Evolutionary conservation across 2,113 vertebrate species (phyloP).

Genomic region (Heterocephalus glaber): DNA sequence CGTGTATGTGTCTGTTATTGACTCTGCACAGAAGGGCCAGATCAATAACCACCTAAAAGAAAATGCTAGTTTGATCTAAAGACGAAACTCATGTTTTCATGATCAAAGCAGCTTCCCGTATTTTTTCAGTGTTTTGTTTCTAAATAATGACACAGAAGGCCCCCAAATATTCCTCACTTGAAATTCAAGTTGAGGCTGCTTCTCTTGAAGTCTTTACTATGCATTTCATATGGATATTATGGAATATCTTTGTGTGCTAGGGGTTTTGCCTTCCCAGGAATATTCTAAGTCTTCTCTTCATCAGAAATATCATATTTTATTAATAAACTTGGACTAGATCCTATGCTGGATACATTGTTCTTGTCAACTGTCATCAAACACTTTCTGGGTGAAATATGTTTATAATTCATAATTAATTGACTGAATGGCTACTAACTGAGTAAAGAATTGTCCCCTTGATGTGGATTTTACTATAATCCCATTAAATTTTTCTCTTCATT

Average conservation of each 20-base stretch:
- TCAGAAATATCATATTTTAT: not conserved
- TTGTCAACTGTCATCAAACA: not conserved
- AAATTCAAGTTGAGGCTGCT: not conserved
- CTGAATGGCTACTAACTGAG: not conserved
- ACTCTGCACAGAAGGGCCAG: not conserved
- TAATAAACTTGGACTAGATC: not conserved
- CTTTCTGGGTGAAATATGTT: conserved; percentile 14
- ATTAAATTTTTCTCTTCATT: not conserved
- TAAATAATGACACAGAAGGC: not conserved
- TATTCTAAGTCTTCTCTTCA: not conserved
- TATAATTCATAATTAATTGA: not conserved
- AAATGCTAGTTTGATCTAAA: conserved; percentile 33
- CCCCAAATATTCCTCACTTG: not conserved
- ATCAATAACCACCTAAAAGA: conserved; percentile 1
- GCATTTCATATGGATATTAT: not conserved
- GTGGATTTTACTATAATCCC: not conserved
- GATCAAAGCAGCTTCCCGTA: conserved; percentile 20
- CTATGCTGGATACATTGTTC: not conserved
- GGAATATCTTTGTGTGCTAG: not conserved
- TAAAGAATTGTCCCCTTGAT: not conserved
- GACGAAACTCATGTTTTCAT: not conserved
- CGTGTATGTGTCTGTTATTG: not conserved
- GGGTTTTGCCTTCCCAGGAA: not conserved
- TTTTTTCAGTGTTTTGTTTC: not conserved
- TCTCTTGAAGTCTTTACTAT: not conserved